These are phyloP conservation scores for Melikaiella ostensackeni DNA, from an alignment of 2,888 invertebrate genomes.

Conservation along the genomic window DNA sequence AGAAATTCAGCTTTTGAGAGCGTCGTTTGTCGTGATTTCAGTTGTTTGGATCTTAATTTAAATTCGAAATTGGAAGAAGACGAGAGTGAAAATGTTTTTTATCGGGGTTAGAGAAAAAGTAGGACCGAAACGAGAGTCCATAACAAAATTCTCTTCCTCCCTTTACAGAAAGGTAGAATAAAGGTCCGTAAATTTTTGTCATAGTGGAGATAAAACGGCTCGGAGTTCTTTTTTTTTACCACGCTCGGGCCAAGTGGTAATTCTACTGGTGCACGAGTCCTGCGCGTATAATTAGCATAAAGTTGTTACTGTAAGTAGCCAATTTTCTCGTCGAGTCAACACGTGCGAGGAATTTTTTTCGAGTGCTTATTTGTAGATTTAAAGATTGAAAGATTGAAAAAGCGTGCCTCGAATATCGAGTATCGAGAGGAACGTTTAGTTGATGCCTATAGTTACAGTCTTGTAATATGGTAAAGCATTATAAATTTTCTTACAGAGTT, in stretches of 20 bases:
- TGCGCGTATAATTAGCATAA: slow-evolving; percentile 52
- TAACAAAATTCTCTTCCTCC: background rate
- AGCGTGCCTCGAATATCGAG: slow-evolving; percentile 32
- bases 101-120: background rate
- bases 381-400: background rate
- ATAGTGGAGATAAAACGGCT: background rate
- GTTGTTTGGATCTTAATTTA: background rate
- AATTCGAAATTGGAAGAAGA: background rate
- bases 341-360: slow-evolving; percentile 54
- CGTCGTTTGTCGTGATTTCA: background rate
- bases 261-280: slow-evolving; percentile 49
- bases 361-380: slow-evolving; percentile 52
- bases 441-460: slow-evolving; percentile 28
- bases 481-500: slow-evolving; percentile 41
- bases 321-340: slow-evolving; percentile 55
- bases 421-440: slow-evolving; percentile 32
- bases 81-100: background rate
- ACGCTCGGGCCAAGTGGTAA: slow-evolving; percentile 51
- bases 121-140: slow-evolving; percentile 22
- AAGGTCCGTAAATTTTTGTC: slow-evolving; percentile 8
- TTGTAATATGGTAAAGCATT: slow-evolving; percentile 18
- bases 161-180: background rate
- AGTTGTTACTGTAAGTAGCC: slow-evolving; percentile 57
- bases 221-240: slow-evolving; percentile 53
- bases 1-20: background rate